Base-by-base conservation (phyloP, 1,140 invertebrate genomes). In the Goniozus legneri region DNA sequence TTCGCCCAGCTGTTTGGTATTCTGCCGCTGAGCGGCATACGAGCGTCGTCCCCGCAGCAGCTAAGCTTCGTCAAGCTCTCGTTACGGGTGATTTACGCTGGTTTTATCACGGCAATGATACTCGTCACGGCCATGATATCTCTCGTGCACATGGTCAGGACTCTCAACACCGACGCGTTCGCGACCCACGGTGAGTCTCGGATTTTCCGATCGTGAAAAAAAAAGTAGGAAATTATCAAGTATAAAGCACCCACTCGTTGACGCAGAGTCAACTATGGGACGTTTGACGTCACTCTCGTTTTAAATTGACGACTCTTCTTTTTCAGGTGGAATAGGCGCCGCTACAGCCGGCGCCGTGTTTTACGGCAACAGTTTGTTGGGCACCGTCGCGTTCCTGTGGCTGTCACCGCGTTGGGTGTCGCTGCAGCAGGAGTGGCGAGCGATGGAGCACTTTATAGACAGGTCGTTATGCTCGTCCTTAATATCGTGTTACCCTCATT, bases 281-380 rank as follows among this genome's bases (percentile, higher is more conserved):
- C n/a, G n/a, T n/a, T n/a, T n/a, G n/a, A n/a, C n/a, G n/a, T 20
- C 34, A 21, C 27, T 30, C 13, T 31, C 8, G 8, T 30, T 14
- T 16, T 16, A n/a, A 48, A 36, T 21, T 27, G 1, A 13, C 41
- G 32, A 33, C 16, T 38, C 3, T 44, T 15, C 8, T 40, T 33
- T 64, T 56, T 20, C 42, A 79, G 77, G 75, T 21, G 76, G 75
- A 13, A 69, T 79, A 20, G 60, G 63, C 2, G 59, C 68, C 48
- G 77, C 77, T 10, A 79, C 77, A 3, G 68, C 64, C 2, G 77
- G 77, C 12, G 73, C 72, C 6, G 57, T 76, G 31, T 79, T 79
- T 60, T 79, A 79, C 30, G 71, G 71, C 2, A 78, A 79, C 40
- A 71, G 69, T 44, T 57, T 77, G 43, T 16, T 73, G n/a, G 73